A percentile compares a stretch with the other conserved stretches of the same genome.
phyloP scores from a whole-genome alignment of 1,140 invertebrate species.

The Mylabris phalerata region DNA sequence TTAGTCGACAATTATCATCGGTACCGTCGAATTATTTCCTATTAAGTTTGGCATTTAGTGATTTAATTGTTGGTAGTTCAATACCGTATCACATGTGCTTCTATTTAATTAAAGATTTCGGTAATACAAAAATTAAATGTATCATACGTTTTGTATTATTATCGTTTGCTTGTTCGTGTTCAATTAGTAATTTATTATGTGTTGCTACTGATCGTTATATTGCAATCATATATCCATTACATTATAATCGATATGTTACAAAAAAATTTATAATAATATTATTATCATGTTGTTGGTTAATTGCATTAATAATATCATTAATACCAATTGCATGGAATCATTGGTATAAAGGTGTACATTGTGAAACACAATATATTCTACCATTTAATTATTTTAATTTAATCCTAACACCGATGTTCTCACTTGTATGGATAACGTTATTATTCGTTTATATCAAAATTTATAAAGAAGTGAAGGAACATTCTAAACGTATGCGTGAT shows the following conservation, averaged over 20 bases:
- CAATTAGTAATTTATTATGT: constrained; percentile 71
- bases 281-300: constrained; percentile 54
- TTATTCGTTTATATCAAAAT: constrained; percentile 63
- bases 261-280: constrained; percentile 50
- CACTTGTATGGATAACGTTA: constrained; percentile 60
- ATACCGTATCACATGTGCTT: constrained; percentile 65
- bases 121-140: constrained; percentile 50
- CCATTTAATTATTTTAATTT: constrained; percentile 53
- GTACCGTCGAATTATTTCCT: constrained; percentile 64
- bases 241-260: constrained; percentile 61
- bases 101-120: constrained; percentile 49
- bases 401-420: constrained; percentile 58
- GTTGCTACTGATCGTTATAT: constrained; percentile 76
- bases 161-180: constrained; percentile 60
- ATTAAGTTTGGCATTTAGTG: constrained; percentile 64
- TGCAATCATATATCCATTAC: constrained; percentile 71
- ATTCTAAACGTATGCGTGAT: constrained; percentile 54
- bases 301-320: constrained; percentile 52
- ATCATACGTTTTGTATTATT: constrained; percentile 61
- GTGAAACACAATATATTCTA: constrained; percentile 33
- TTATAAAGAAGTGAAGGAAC: constrained; percentile 59
- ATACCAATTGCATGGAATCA: constrained; percentile 65
- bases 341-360: constrained; percentile 40
- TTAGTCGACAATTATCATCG: constrained; percentile 54
- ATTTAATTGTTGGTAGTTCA: constrained; percentile 61